Evolutionary conservation across 2,888 invertebrate genomes (phyloP).

Genomic region (Anaspis maculata): DNA sequence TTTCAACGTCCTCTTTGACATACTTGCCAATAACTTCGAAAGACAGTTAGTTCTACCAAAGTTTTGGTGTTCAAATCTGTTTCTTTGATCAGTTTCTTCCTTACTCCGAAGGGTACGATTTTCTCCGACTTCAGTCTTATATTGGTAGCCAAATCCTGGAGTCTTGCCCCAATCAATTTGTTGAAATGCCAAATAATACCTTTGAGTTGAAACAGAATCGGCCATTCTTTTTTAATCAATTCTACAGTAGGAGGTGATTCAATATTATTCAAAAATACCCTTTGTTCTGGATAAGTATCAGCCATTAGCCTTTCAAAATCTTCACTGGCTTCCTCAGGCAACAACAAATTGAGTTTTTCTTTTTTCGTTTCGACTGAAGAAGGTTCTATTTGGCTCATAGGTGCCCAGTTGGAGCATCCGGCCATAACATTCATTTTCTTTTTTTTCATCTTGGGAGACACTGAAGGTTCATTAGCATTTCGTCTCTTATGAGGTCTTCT

Average conservation of each 20-base stretch:
- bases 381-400: too few species aligned
- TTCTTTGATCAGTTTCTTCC: too few species aligned
- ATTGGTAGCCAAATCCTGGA: too few species aligned
- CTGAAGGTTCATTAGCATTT: background rate
- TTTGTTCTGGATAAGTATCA: background rate
- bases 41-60: too few species aligned
- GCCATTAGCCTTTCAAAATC: background rate
- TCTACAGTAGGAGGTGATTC: background rate
- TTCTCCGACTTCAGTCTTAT: too few species aligned
- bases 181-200: background rate
- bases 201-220: background rate
- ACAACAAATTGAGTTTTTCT: background rate
- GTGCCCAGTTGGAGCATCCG: background rate
- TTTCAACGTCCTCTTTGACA: too few species aligned
- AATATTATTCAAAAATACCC: background rate
- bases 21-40: too few species aligned
- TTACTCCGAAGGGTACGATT: too few species aligned
- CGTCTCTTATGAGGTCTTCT: background rate
- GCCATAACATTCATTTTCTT: background rate
- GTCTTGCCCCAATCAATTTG: background rate
- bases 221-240: background rate
- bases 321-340: background rate
- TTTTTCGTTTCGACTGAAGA: background rate
- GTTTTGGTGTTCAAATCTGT: too few species aligned
- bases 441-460: background rate